These are phyloP conservation scores for Parotocinclus haroldoi DNA, from an alignment of 2,797 vertebrate genomes.

Conservation along the genomic window DNA sequence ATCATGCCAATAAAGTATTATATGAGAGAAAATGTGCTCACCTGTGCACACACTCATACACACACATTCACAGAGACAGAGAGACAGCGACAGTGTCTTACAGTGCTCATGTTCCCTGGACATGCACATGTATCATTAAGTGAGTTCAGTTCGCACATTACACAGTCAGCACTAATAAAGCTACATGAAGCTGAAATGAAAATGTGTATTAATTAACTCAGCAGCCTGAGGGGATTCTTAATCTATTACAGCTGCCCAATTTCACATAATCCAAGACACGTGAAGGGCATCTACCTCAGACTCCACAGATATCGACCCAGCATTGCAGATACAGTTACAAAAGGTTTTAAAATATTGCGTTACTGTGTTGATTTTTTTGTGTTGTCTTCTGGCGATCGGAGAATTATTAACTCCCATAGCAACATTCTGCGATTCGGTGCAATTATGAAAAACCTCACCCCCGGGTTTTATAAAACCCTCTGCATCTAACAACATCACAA, in stretches of 20 bases:
- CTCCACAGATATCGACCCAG: neutral
- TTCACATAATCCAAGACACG: neutral
- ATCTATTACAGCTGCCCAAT: neutral
- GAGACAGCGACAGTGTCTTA: constrained; percentile 6
- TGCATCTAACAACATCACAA: neutral
- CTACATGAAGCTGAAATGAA: constrained; percentile 4
- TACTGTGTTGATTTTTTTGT: too few relatives aligned
- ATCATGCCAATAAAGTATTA: too few relatives aligned
- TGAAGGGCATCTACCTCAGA: too few relatives aligned
- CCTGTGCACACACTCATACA: neutral
- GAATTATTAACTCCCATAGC: too few relatives aligned
- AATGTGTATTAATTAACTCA: constrained; percentile 21
- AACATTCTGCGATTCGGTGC: too few relatives aligned
- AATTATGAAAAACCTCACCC: too few relatives aligned
- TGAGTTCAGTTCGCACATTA: constrained; percentile 2
- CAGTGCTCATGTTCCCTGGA: neutral
- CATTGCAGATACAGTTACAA: neutral
- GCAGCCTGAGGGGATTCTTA: neutral
- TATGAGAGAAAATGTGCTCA: too few relatives aligned
- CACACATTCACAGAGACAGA: neutral
- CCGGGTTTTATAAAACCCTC: constrained; percentile 5
- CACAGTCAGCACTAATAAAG: constrained; percentile 23
- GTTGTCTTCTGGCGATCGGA: too few relatives aligned
- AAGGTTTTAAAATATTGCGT: neutral
- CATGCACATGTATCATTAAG: neutral